phyloP scores from a whole-genome alignment of 1,140 invertebrate genomes.

The Caerostris extrusa region DNA sequence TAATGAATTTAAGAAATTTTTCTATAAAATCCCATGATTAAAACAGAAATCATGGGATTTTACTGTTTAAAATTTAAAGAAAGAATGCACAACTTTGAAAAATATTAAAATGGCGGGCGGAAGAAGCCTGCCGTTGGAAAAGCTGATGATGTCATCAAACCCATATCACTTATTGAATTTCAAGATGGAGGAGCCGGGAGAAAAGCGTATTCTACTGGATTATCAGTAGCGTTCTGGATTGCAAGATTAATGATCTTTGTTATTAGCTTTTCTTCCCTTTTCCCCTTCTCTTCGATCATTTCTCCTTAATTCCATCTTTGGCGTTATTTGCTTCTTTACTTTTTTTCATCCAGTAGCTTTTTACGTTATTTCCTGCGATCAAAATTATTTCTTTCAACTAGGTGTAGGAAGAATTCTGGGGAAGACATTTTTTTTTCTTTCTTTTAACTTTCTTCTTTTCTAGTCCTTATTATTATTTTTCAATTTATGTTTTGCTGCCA shows the following conservation, averaged over 20 bases:
- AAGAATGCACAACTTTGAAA: too few relatives aligned
- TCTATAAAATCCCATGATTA: not conserved
- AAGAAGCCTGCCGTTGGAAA: not conserved
- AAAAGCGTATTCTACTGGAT: slow-evolving; percentile 57
- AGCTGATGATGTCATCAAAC: slow-evolving; percentile 73
- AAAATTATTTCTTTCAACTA: slow-evolving; percentile 69
- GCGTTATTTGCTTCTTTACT: slow-evolving; percentile 43
- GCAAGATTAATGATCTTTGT: slow-evolving; percentile 75
- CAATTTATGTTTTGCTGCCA: slow-evolving; percentile 63
- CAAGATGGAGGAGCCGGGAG: slow-evolving; percentile 38
- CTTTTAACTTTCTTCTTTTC: not conserved
- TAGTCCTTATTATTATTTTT: slow-evolving; percentile 55
- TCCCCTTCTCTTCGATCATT: slow-evolving; percentile 63
- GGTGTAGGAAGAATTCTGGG: slow-evolving; percentile 11
- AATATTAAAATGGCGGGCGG: too few relatives aligned
- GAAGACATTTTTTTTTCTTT: not conserved
- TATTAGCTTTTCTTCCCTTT: slow-evolving; percentile 73
- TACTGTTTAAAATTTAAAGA: too few relatives aligned
- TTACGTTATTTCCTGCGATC: slow-evolving; percentile 65
- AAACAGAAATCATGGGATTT: too few relatives aligned
- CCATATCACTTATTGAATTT: slow-evolving; percentile 76
- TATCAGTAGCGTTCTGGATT: slow-evolving; percentile 69
- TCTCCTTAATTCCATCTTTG: slow-evolving; percentile 74
- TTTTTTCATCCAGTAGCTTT: slow-evolving; percentile 17
- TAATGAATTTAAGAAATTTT: too few relatives aligned